Base-by-base conservation (phyloP, 2,888 invertebrate genomes). In the Xanthia togata region DNA sequence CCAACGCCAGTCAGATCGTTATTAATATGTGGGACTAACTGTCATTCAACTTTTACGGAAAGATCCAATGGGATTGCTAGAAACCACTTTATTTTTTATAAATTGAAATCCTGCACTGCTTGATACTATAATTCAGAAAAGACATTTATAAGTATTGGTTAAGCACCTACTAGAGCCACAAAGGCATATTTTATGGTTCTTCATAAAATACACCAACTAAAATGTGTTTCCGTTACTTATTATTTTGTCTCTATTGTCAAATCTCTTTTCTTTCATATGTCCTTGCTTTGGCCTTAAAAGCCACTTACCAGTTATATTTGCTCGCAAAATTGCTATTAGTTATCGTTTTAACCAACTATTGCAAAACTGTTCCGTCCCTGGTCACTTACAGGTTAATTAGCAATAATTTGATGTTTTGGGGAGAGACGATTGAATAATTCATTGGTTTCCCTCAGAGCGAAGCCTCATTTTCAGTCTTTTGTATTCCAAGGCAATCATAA, bases 251-350 rank as follows among this genome's bases (percentile, higher is more conserved):
- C 57, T 72, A 71, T 59, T 71, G 78, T 73, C 64, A 68, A 84
- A 70, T 63, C 47, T 79, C 47, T 74, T 78, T 81, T 76, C 76
- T 84, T 84, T 88, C 81, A 80, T 65, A 74, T 74, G 78, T 75
- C 86, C 87, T 88, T 86, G 84, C 60, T 44, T 47, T 63, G 75
- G 69, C 84, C 78, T 88, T 81, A 71, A 35, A 76, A 63, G 64
- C 47, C 67, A 67, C 65, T 79, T 81, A 80, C 68, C 67, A 53
- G 67, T 67, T 70, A 38, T 63, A 79, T 78, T 70, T 71, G 31
- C 41, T 60, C 23, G 44, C 59, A 70, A 60, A 64, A 63, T 77
- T 55, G 38, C 64, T 80, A 55, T 38, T 70, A 38, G 44, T 60
- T 60, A 71, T 14, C 20, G 9, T 57, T 72, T 64, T 55, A 72